Percentiles rank a stretch among this genome's conserved stretches.
Evolutionary conservation across 2,113 vertebrate genomes (phyloP).

Genomic region (Lagenorhynchus albirostris): DNA sequence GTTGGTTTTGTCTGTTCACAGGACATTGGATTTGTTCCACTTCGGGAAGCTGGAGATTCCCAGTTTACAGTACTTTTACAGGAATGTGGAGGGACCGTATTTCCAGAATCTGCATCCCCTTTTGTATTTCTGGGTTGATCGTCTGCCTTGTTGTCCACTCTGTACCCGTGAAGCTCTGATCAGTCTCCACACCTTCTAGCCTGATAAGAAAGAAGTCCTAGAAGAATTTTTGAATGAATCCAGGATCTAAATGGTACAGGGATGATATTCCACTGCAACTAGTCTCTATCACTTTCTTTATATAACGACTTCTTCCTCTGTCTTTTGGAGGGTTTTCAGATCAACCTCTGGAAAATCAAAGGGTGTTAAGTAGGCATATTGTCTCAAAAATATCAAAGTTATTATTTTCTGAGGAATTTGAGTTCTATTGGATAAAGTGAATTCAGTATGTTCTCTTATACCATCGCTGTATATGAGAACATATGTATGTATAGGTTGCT

Average conservation of each 20-base stretch:
- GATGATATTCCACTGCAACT: background rate
- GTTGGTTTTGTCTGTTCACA: background rate
- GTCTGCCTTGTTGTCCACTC: background rate
- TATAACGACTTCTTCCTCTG: background rate
- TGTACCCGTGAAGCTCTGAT: background rate
- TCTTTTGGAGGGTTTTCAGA: background rate
- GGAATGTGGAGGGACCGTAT: background rate
- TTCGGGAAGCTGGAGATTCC: background rate
- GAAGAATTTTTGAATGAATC: background rate
- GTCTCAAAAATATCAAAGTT: background rate
- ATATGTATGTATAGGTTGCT: background rate
- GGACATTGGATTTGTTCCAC: background rate
- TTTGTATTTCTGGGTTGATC: background rate
- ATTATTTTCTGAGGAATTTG: background rate
- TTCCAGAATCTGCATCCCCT: background rate
- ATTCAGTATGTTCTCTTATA: background rate
- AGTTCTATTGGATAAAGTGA: background rate
- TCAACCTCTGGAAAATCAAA: background rate
- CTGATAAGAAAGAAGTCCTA: background rate
- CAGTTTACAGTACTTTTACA: background rate
- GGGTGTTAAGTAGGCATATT: background rate
- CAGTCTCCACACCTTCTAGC: background rate
- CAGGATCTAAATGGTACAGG: background rate
- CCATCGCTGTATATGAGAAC: background rate
- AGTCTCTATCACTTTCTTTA: background rate